Conservation (phyloP, 2,888 invertebrate genomes). For the Syritta pipiens region DNA sequence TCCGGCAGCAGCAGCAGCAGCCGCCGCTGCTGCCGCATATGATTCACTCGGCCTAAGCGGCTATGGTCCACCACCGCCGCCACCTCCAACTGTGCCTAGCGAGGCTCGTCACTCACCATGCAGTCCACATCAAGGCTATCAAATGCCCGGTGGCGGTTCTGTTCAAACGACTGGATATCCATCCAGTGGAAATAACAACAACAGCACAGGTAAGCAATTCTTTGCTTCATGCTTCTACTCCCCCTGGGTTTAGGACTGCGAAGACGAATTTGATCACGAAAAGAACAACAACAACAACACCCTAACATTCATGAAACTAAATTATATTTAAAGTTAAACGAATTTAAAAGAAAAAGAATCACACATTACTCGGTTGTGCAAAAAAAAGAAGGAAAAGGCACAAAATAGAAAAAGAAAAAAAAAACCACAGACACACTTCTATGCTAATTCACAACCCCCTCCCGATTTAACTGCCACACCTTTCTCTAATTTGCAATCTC, state of each 20-base stretch:
- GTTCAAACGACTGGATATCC: slow-evolving; percentile 58
- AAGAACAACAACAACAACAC: background rate
- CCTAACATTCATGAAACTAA: too few species aligned
- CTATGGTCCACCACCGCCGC: slow-evolving; percentile 73
- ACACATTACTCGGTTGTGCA: slow-evolving; percentile 47
- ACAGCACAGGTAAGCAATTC: slow-evolving; percentile 74
- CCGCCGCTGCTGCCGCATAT: slow-evolving; percentile 78
- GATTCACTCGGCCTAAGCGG: slow-evolving; percentile 81
- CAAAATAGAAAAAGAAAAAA: too few species aligned
- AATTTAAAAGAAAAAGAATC: slow-evolving; percentile 30
- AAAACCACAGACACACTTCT: too few species aligned
- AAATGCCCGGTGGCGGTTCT: slow-evolving; percentile 69
- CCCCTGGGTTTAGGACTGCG: slow-evolving; percentile 76
- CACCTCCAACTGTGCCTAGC: slow-evolving; percentile 60
- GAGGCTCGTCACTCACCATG: slow-evolving; percentile 83
- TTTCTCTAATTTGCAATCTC: too few species aligned
- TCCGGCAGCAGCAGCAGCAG: slow-evolving; percentile 71
- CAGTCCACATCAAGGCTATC: slow-evolving; percentile 82
- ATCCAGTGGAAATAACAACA: slow-evolving; percentile 56
- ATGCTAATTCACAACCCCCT: too few species aligned
- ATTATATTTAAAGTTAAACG: slow-evolving; percentile 21
- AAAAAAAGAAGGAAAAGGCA: background rate
- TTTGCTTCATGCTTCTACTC: slow-evolving; percentile 78
- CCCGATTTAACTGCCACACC: too few species aligned
- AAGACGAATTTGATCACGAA: too few species aligned